These are phyloP conservation scores for Sebastes diploproa DNA, from an alignment of 2,797 vertebrate genomes.

Conservation along the genomic window DNA sequence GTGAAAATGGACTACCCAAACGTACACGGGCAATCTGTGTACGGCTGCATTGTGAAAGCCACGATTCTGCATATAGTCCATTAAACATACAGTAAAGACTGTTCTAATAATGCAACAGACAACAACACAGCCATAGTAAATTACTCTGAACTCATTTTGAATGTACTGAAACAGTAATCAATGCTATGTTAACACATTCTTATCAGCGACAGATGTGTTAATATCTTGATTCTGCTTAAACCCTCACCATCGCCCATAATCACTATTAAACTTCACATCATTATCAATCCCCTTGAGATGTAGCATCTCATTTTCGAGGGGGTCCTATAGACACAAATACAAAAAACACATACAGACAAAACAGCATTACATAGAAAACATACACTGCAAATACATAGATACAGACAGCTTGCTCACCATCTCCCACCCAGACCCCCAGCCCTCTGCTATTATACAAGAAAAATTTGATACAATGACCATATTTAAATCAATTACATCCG, in stretches of 20 bases:
- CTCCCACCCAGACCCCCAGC: too few relatives aligned
- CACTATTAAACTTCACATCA: neutral
- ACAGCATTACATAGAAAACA: too few relatives aligned
- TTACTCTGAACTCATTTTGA: neutral
- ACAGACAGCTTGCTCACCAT: too few relatives aligned
- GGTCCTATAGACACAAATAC: too few relatives aligned
- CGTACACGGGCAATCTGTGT: constrained; percentile 32
- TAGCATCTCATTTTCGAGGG: too few relatives aligned
- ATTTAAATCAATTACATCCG: too few relatives aligned
- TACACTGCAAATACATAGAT: too few relatives aligned
- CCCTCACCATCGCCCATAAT: neutral
- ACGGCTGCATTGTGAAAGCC: neutral
- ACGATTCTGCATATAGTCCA: neutral
- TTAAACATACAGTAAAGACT: neutral
- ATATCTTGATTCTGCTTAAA: neutral
- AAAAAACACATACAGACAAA: too few relatives aligned
- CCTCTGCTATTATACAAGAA: too few relatives aligned
- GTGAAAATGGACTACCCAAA: constrained; percentile 31
- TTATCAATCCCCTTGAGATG: too few relatives aligned
- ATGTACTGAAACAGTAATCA: neutral
- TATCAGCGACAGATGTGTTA: neutral
- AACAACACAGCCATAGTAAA: neutral
- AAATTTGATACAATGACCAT: too few relatives aligned
- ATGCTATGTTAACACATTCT: neutral
- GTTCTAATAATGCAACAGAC: neutral